These are phyloP conservation scores for Aphaenogaster ashmeadi DNA, from an alignment of 1,140 invertebrate genomes.

Conservation along the genomic window DNA sequence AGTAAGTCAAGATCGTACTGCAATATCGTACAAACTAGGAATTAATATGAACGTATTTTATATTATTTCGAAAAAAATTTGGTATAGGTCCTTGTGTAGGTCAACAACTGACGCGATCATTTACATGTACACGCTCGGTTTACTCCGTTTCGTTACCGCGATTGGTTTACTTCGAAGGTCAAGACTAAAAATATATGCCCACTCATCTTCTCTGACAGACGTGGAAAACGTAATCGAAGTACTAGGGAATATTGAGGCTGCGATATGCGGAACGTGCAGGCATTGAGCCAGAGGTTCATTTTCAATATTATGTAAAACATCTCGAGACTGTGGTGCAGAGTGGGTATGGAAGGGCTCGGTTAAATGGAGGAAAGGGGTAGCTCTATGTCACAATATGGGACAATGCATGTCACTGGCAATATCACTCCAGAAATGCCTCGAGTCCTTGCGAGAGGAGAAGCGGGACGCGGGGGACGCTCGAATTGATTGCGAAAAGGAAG, in stretches of 20 bases:
- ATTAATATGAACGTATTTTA: conserved; percentile 8
- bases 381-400: conserved; percentile 80
- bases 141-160: background rate
- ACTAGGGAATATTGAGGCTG: conserved; percentile 55
- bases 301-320: conserved; percentile 85
- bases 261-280: conserved; percentile 77
- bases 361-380: conserved; percentile 76
- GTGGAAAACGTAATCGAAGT: conserved; percentile 76
- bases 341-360: conserved; percentile 53
- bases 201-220: background rate
- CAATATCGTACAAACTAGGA: background rate
- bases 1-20: background rate
- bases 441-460: conserved; percentile 69
- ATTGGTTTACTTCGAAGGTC: conserved; percentile 32
- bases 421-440: conserved; percentile 79
- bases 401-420: conserved; percentile 83
- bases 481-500: conserved; percentile 75
- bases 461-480: conserved; percentile 17
- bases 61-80: background rate
- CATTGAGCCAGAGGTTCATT: conserved; percentile 82
- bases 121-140: conserved; percentile 5
- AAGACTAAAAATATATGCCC: conserved; percentile 36
- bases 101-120: background rate
- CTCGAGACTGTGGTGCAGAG: conserved; percentile 61
- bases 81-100: background rate